Conservation (phyloP, 2,888 invertebrate genomes). For the Agonopterix subpropinquella region DNA sequence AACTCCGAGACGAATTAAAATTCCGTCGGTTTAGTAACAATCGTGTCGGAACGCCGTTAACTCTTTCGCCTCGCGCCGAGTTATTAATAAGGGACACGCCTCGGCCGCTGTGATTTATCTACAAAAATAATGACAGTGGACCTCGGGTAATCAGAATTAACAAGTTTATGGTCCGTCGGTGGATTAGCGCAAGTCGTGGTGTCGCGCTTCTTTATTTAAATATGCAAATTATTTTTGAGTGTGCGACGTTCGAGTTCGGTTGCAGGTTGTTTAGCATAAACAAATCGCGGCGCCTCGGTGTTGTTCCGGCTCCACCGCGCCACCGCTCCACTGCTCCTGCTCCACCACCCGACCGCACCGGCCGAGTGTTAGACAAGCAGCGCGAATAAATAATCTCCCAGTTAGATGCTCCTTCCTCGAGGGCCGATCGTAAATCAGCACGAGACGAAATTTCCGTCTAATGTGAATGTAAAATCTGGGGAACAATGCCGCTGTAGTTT, state of each 20-base stretch:
- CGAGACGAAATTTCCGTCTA: constrained; percentile 57
- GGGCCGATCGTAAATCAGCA: constrained; percentile 57
- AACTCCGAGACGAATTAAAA: constrained; percentile 70
- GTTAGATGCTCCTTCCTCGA: constrained; percentile 49
- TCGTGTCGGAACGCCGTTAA: constrained; percentile 63
- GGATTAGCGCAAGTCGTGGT: constrained; percentile 37
- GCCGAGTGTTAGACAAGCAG: constrained; percentile 41
- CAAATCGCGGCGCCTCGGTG: constrained; percentile 41
- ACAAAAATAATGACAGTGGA: constrained; percentile 41
- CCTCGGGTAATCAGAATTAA: constrained; percentile 46
- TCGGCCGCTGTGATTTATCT: constrained; percentile 49
- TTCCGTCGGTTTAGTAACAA: constrained; percentile 69
- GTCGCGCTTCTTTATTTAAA: constrained; percentile 46
- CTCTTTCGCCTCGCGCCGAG: constrained; percentile 48
- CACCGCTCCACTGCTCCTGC: background rate
- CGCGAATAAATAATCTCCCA: constrained; percentile 56
- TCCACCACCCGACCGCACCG: constrained; percentile 4
- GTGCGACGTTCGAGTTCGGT: constrained; percentile 41
- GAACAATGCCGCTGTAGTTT: constrained; percentile 50
- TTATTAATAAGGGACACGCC: constrained; percentile 60
- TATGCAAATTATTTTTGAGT: constrained; percentile 62
- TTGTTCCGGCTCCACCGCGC: constrained; percentile 16
- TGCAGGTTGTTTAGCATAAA: constrained; percentile 61
- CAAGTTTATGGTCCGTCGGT: constrained; percentile 34
- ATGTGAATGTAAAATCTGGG: constrained; percentile 58